These are phyloP conservation scores for Aviceda subcristata DNA, from an alignment of 2,113 vertebrate genomes.

Conservation along the genomic window DNA sequence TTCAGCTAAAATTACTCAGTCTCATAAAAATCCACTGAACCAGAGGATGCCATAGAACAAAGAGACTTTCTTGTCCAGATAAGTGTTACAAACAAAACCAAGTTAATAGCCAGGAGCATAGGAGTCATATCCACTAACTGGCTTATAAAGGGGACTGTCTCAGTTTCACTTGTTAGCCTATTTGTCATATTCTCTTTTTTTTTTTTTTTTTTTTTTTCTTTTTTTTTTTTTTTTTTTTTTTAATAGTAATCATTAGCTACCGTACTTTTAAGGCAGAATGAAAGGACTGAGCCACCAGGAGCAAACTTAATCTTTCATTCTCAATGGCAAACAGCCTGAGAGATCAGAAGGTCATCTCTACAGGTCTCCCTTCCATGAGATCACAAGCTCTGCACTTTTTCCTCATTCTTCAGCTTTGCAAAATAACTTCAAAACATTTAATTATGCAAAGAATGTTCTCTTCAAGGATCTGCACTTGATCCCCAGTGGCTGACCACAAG, in stretches of 20 bases:
- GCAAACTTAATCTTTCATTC: not conserved
- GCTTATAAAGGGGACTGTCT: not conserved
- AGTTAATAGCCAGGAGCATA: not conserved
- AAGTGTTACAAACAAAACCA: not conserved
- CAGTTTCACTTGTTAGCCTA: not conserved
- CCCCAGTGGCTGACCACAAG: not conserved
- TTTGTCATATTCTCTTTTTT: not conserved
- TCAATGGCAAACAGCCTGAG: not conserved
- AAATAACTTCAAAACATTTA: not conserved
- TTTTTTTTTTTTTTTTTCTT: not conserved
- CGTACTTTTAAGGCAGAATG: not conserved
- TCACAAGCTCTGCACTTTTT: not conserved
- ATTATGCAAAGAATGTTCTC: not conserved
- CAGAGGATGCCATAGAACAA: not conserved
- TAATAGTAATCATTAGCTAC: not conserved
- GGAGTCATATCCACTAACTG: not conserved
- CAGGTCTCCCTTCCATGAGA: not conserved
- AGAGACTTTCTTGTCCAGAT: not conserved
- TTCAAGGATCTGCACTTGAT: not conserved
- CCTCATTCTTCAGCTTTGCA: not conserved
- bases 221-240: not conserved
- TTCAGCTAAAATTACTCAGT: slow-evolving; percentile 3
- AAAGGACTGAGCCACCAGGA: not conserved
- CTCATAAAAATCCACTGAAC: slow-evolving; percentile 16
- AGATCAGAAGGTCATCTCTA: not conserved